Base-by-base conservation (phyloP, 2,888 invertebrate species). In the Leptogaster cylindrica region DNA sequence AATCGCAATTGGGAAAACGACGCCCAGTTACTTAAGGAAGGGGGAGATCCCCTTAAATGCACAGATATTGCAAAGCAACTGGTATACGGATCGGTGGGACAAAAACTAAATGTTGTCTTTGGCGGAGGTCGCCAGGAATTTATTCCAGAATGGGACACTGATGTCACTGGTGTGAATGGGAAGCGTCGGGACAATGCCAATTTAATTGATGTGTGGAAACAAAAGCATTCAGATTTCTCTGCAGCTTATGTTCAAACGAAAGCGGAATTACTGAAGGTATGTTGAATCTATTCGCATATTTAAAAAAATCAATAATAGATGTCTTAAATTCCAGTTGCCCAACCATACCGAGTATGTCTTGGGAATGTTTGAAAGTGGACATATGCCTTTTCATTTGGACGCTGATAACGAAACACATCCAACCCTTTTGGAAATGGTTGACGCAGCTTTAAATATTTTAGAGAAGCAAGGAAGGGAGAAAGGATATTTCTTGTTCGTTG, bases 401-500 rank as follows among this genome's bases (percentile, higher is more conserved):
- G 85, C 87, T 3, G 79, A 84, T 10, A 73, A 78, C 23, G 70
- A 71, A 8, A 80, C 82, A 68, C 86, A 90, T 74, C 92, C 92
- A 0, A 86, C 87, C 0, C 76, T 92, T 0, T 84, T 85, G 48
- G 91, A 92, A 76, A 90, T 93, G 91, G 87, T 88, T 0, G 84
- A 85, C 72, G 86, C 86, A 0, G 91, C 92, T 0, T 84, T 92
- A 68, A 83, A 85, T 70, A 83, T 91, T 72, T 81, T 93, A 4
- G 84, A 84, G 71, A 84, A 85, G 66, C 77, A 77, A 71, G 68
- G 79, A 2, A n/a, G n/a, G n/a, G n/a, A n/a, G n/a, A 87, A 88
- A 0, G 92, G 93, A 65, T 93, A 86, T 77, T 89, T 92, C 73
- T 81, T 93, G 1, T 87, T 92, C 73, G 89, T 92, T 1, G 88